Evolutionary conservation across 2,113 vertebrate species (phyloP).

Genomic region (Oreocharis arfaki): DNA sequence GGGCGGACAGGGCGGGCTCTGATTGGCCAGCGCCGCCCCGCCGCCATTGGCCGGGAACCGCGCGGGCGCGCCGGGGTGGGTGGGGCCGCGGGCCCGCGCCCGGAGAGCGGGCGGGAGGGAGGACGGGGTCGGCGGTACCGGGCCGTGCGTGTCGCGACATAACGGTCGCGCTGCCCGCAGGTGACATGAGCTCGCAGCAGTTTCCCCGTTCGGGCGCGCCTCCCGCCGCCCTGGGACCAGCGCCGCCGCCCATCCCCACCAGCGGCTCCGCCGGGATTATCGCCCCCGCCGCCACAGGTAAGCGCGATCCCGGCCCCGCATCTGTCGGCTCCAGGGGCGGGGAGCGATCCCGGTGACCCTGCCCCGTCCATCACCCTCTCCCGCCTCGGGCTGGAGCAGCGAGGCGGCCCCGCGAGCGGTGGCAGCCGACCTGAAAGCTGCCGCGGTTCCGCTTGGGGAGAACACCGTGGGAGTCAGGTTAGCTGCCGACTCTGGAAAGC

Average conservation of each 20-base stretch:
- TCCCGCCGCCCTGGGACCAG: neutral
- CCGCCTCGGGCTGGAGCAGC: neutral
- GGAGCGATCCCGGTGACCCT: neutral
- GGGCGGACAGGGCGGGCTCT: too few relatives aligned
- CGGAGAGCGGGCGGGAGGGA: neutral
- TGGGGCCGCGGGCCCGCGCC: neutral
- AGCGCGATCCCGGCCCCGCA: neutral
- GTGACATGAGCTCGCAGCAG: slow-evolving; percentile 12
- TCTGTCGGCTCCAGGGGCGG: neutral
- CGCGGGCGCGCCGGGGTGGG: neutral
- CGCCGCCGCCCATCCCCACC: neutral
- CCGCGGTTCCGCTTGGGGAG: rapidly evolving
- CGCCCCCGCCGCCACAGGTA: neutral
- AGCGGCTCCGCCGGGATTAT: neutral
- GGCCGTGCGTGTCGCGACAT: neutral
- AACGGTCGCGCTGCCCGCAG: neutral
- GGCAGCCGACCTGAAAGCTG: neutral
- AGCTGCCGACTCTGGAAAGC: rapidly evolving
- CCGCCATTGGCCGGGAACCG: too few relatives aligned
- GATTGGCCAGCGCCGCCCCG: too few relatives aligned
- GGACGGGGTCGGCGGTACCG: neutral
- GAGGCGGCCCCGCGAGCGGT: neutral
- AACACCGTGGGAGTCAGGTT: rapidly evolving
- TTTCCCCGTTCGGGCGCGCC: slow-evolving; percentile 8
- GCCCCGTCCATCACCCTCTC: rapidly evolving